Conservation (phyloP, 2,888 invertebrate genomes). For the Pteria penguin region DNA sequence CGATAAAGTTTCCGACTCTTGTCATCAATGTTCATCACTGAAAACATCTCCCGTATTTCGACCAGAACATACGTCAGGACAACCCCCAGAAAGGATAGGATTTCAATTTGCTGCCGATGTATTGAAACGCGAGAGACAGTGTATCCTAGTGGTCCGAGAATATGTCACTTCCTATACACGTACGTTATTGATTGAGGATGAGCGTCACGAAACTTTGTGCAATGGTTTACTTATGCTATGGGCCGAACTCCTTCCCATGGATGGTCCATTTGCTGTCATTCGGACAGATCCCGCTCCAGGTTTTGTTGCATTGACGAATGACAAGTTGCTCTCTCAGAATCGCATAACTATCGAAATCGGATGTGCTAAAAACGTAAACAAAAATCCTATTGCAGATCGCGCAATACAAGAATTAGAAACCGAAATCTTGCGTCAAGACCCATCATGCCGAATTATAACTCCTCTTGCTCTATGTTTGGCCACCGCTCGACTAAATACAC, state of each 20-base stretch:
- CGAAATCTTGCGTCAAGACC: too few species aligned
- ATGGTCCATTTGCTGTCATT: conserved; percentile 50
- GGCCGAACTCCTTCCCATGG: conserved; percentile 44
- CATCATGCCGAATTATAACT: too few species aligned
- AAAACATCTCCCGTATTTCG: not conserved
- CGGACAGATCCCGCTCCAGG: conserved; percentile 57
- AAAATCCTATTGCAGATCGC: conserved; percentile 61
- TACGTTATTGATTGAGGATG: conserved; percentile 38
- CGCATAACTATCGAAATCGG: conserved; percentile 48
- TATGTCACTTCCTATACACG: conserved; percentile 47
- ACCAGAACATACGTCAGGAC: not conserved
- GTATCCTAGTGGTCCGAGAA: conserved; percentile 47
- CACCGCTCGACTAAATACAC: too few species aligned
- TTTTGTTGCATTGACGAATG: conserved; percentile 26
- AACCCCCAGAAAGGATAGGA: conserved; percentile 33
- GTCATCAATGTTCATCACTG: conserved; percentile 23
- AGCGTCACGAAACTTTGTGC: conserved; percentile 37
- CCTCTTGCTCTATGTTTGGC: too few species aligned
- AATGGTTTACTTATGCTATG: conserved; percentile 40
- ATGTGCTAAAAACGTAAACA: conserved; percentile 47
- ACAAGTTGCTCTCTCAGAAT: conserved; percentile 20
- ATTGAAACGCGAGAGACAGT: conserved; percentile 43
- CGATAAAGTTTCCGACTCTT: conserved; percentile 18
- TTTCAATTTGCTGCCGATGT: conserved; percentile 51
- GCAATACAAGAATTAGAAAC: conserved; percentile 62